A percentile compares a stretch with the other conserved stretches of the same genome.
These are phyloP conservation scores for Eueremaeus valkanovi DNA, from an alignment of 2,888 invertebrate species.

Conservation along the genomic window DNA sequence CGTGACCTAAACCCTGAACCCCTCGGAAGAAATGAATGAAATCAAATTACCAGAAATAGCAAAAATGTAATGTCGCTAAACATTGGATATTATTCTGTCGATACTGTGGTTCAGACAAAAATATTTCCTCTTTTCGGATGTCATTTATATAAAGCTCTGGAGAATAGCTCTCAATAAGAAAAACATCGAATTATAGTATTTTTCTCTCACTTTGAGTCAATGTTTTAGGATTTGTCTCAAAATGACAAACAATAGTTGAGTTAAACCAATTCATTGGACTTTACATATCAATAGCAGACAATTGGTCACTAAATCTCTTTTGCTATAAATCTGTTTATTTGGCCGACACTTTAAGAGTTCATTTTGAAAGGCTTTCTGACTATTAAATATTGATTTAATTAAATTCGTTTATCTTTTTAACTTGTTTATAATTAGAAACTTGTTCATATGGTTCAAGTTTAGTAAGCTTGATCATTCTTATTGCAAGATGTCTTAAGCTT, in stretches of 20 bases:
- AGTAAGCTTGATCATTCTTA: no score
- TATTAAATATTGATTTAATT: no score
- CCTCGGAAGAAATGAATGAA: slow-evolving; percentile 17
- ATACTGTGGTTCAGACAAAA: slow-evolving; percentile 23
- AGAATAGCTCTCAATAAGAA: slow-evolving; percentile 29
- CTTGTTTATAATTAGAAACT: no score
- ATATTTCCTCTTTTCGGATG: slow-evolving; percentile 1
- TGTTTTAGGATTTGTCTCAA: slow-evolving; percentile 22
- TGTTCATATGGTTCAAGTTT: no score
- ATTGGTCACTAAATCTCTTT: slow-evolving; percentile 2
- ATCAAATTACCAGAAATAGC: slow-evolving; percentile 29
- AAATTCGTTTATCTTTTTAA: no score
- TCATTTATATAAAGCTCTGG: slow-evolving; percentile 35
- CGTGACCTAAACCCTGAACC: neutral
- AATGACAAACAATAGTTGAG: neutral
- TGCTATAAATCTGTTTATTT: neutral
- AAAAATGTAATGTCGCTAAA: slow-evolving; percentile 30
- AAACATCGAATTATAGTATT: slow-evolving; percentile 25
- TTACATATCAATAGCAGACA: slow-evolving; percentile 26
- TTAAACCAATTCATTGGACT: neutral
- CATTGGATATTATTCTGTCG: slow-evolving; percentile 13
- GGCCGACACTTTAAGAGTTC: no score
- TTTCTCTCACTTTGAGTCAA: neutral
- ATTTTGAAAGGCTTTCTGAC: no score
- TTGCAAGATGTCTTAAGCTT: no score